Conservation (phyloP, 2,797 vertebrate species). For the Spinus olivaceus region DNA sequence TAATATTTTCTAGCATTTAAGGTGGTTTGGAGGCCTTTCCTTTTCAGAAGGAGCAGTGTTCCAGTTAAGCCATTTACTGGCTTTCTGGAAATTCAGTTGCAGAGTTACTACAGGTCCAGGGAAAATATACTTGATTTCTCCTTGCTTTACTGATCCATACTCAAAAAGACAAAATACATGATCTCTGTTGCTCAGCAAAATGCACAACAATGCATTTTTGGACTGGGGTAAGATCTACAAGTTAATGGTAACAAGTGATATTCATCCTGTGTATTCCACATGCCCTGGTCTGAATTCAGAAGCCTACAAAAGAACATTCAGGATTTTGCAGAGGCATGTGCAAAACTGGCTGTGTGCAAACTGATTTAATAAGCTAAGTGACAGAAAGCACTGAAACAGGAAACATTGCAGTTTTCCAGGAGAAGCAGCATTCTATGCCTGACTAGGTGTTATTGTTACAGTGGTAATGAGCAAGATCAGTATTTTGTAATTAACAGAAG, state of each 20-base stretch:
- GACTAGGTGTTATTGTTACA: not conserved
- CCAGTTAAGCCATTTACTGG: not conserved
- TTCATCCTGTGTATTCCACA: not conserved
- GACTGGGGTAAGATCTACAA: not conserved
- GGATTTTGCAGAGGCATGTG: not conserved
- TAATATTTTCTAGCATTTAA: not conserved
- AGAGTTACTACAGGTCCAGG: not conserved
- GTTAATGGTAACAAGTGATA: not conserved
- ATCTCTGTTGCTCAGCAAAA: not conserved
- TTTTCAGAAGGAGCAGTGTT: not conserved
- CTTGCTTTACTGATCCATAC: not conserved
- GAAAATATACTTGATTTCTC: not conserved
- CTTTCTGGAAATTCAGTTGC: not conserved
- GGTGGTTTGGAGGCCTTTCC: not conserved
- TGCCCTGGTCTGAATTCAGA: not conserved
- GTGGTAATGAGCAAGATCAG: not conserved
- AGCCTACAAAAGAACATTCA: not conserved
- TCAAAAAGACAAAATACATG: not conserved
- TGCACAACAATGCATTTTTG: not conserved
- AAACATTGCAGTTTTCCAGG: not conserved
- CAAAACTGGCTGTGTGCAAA: not conserved
- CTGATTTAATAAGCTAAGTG: not conserved
- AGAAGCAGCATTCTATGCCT: not conserved
- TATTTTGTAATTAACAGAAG: conserved; percentile 24
- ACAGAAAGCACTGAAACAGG: not conserved